Conservation (phyloP, 2,797 vertebrate genomes). For the Oreochromis mossambicus region DNA sequence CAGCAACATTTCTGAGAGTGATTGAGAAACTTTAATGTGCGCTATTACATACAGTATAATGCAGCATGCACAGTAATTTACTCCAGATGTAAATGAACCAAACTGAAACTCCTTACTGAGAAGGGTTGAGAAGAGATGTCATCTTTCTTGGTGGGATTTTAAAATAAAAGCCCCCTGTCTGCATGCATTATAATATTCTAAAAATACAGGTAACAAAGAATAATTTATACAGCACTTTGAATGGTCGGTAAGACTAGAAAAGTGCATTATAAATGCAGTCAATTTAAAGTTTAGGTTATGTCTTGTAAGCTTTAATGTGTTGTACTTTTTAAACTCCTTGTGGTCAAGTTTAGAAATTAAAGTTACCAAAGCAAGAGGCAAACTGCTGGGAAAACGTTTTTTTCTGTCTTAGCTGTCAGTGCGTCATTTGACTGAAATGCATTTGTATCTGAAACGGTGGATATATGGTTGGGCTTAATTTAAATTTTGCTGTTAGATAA, state of each 20-base stretch:
- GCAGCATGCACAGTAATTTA: neutral
- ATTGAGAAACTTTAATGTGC: neutral
- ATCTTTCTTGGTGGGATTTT: slow-evolving; percentile 1
- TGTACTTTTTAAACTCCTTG: neutral
- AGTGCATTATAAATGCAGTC: neutral
- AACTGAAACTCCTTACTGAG: neutral
- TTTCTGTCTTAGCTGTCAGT: neutral
- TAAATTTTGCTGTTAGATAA: neutral
- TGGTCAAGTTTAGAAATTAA: neutral
- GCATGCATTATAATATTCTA: neutral
- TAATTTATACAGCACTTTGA: neutral
- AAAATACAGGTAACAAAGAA: neutral
- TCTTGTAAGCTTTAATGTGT: neutral
- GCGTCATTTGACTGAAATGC: neutral
- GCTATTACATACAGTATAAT: neutral
- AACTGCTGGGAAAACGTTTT: slow-evolving; percentile 7
- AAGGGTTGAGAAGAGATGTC: neutral
- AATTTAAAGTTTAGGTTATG: neutral
- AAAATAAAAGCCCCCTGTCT: slow-evolving; percentile 8
- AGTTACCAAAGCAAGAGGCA: neutral
- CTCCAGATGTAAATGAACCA: slow-evolving; percentile 31
- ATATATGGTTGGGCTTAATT: neutral
- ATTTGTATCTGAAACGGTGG: neutral
- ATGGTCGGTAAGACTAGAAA: neutral
- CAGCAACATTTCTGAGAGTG: neutral